Base-by-base conservation (phyloP, 2,113 vertebrate genomes). In the Agapornis roseicollis region DNA sequence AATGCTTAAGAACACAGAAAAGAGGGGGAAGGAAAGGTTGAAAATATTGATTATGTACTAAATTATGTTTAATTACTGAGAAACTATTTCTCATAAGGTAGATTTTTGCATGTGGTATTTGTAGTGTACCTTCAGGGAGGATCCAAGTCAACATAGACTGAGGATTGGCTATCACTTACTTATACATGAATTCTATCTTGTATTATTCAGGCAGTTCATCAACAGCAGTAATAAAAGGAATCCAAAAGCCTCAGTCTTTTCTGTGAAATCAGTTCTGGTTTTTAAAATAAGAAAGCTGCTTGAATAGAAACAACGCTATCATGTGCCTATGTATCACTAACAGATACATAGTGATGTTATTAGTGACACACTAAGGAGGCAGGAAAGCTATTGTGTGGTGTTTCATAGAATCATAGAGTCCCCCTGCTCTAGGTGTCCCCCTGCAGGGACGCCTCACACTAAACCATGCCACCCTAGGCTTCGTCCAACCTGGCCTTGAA, bases 1-100 rank as follows among this genome's bases (percentile, higher is more conserved):
- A 93, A 94, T 89, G 65, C 80, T 89, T 95, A 92, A 89, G 61
- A 92, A 87, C 73, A 92, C 53, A 90, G 58, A 87, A 76, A 53
- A 85, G 35, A 90, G 44, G 72, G 49, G 25, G 27, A 94, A 90
- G 14, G 14, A 94, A 93, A 90, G 84, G 63, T 7, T 95, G 46
- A 55, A 80, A 90, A 46, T 90, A 37, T 76, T 94, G 41, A 69
- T 65, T 65, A 24, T 88, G 31, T 37, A 42, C 44, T 81, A 81
- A 87, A 79, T 81, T 81, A 33, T 65, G 72, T 89, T 85, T 84
- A 93, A 61, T n/a, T 92, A 23, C 33, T 76, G 44, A 89, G 73
- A 84, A 95, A 90, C 20, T 85, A 9, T 89, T 81, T 89, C 60
- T 85, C 41, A 39, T 35, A n/a, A 84, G 13, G 22, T 53, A 31